Base-by-base conservation (phyloP, 92 coral and sea anemone species). In the Porites cylindrica region DNA sequence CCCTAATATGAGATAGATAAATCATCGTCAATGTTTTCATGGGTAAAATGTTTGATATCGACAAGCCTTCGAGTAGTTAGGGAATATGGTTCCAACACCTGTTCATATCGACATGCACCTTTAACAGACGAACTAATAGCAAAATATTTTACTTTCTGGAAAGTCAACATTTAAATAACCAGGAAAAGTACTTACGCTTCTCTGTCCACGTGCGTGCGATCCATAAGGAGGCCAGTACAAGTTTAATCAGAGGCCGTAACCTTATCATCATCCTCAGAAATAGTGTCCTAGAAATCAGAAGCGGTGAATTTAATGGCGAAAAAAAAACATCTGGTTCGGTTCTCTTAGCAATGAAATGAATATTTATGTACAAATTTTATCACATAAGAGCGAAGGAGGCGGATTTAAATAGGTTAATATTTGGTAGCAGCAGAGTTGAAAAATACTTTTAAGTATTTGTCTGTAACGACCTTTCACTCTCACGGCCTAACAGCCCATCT, bases 151-250 rank as follows among this genome's bases (percentile, higher is more conserved):
- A 47, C 61, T 13, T 9, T 2, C 1, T 12, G 32, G 56, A 20
- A 53, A n/a, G 69, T 58, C 67, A 51, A 61, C 20, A 29, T 43
- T 58, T 29, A 32, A 32, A 29, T 56, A 50, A 20, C 58, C 17
- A 53, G 61, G 43, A 8, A 67, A 51, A 17, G 20, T 70, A 82
- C 86, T 82, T 59, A 82, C 86, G 86, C 29, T 70, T 82, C 47
- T 70, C 75, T 10, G 86, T 54, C 69, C 66, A n/a, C 58, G 78
- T 56, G 66, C 58, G n/a, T 12, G 66, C 16, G 32, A 82, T 38
- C 78, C 78, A 70, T 26, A 70, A 38, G 59, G 47, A 82, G 19
- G 70, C 24, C 12, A 71, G 70, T 2, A 82, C 54, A 56, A 59
- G 56, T 18, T 21, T 58, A 1, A 82, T 6, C 1, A 70, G 2